Evolutionary conservation across 2,888 invertebrate species (phyloP).

Genomic region (Ptilodon capucinus): DNA sequence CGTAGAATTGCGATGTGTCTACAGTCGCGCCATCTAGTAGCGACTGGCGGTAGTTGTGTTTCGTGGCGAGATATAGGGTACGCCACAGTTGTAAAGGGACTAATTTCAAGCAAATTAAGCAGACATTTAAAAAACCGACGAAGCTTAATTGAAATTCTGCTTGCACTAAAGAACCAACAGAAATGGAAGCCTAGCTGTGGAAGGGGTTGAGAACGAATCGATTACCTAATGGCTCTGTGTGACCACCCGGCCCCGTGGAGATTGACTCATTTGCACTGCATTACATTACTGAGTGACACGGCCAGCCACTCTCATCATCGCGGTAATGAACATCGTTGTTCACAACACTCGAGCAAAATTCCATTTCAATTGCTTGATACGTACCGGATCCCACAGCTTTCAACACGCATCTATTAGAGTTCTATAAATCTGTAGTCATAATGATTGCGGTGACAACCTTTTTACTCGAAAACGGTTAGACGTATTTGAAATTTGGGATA

Average conservation of each 20-base stretch:
- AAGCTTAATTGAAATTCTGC: constrained; percentile 43
- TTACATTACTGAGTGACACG: constrained; percentile 80
- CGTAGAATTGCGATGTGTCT: too few species aligned
- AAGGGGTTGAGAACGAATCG: constrained; percentile 65
- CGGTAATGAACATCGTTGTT: constrained; percentile 67
- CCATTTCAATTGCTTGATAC: constrained; percentile 37
- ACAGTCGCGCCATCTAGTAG: too few species aligned
- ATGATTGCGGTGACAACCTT: too few species aligned
- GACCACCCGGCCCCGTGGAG: constrained; percentile 71
- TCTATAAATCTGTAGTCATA: too few species aligned
- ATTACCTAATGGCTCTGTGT: constrained; percentile 76
- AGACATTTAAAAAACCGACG: neutral
- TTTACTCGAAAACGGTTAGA: too few species aligned
- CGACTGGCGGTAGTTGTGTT: too few species aligned
- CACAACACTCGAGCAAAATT: constrained; percentile 44
- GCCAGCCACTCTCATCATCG: constrained; percentile 78
- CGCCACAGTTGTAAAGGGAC: too few species aligned
- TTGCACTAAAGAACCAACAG: constrained; percentile 46
- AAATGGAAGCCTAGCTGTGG: constrained; percentile 43
- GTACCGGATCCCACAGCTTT: constrained; percentile 9
- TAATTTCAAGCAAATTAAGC: too few species aligned
- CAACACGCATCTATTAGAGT: neutral
- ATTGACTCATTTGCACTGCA: constrained; percentile 83
- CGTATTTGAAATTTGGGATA: too few species aligned
- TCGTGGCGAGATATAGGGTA: too few species aligned